These are phyloP conservation scores for Cremastinae sp. DNA, from an alignment of 2,888 invertebrate genomes.

Conservation along the genomic window DNA sequence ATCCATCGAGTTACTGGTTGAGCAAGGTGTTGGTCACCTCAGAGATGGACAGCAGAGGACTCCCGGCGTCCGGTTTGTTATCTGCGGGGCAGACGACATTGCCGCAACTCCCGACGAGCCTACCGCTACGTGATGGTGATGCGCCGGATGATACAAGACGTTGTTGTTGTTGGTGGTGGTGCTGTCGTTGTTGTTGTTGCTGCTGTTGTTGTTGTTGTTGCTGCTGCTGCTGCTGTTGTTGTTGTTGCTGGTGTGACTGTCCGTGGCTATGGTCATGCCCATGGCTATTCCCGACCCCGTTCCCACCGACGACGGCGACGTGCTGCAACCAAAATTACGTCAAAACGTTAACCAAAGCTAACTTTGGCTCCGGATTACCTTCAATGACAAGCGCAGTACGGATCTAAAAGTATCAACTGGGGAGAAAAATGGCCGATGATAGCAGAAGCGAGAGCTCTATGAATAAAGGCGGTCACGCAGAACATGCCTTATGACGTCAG, in stretches of 20 bases:
- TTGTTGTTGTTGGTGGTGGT: conserved; percentile 77
- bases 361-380: no score
- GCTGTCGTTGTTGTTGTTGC: conserved; percentile 72
- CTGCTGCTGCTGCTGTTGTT: conserved; percentile 68
- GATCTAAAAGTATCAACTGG: no score
- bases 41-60: conserved; percentile 88
- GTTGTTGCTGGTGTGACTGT: conserved; percentile 64
- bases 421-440: no score
- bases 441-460: no score
- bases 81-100: conserved; percentile 80
- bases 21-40: conserved; percentile 89
- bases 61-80: conserved; percentile 83
- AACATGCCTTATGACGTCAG: no score
- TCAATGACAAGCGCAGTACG: no score
- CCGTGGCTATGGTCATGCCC: conserved; percentile 68
- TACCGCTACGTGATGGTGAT: conserved; percentile 72
- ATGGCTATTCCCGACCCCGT: conserved; percentile 70
- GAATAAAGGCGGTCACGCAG: no score
- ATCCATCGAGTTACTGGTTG: conserved; percentile 82
- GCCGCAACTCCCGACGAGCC: conserved; percentile 72
- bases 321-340: conserved; percentile 79
- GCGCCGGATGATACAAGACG: conserved; percentile 80
- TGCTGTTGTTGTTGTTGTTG: conserved; percentile 74
- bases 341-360: conserved; percentile 62
- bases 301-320: conserved; percentile 76